Base-by-base conservation (phyloP, 2,113 vertebrate genomes). In the Typhlomys cinereus region DNA sequence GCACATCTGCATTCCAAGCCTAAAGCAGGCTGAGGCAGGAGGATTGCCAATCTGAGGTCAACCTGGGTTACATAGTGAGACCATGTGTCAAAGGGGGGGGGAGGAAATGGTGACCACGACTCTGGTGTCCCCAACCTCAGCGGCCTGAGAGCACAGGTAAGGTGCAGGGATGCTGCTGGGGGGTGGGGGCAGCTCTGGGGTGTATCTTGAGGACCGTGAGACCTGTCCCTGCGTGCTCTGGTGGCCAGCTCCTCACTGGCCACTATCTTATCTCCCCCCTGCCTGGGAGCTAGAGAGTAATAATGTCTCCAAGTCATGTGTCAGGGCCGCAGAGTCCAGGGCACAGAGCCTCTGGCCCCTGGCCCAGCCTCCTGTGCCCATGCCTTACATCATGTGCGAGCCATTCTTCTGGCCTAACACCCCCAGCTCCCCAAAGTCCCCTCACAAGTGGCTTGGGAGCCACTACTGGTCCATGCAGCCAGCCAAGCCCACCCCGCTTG, bases 111-210 rank as follows among this genome's bases (percentile, higher is more conserved):
- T 14, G 14, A 14, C 29, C 46, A 4, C 41, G 48, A 61, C 50
- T 66, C 34, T 2, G 0, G 25, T 18, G 20, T 57, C 54, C 52
- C 36, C 0, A 12, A 1, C 12, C 41, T 80, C 20, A 2, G 57
- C 27, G 20, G 27, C 36, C 46, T 13, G 62, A 82, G 31, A 23
- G 41, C 0, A 36, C 73, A 57, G 15, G 9, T 21, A 52, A 67
- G 20, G 18, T 4, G 0, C 1, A 7, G 1, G 5, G 79, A 15
- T 57, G 41, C 21, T 34, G 2, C 31, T 17, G 13, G 34, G 25
- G 46, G 50, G 17, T 0, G 10, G 39, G 31, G 61, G 39, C 18
- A 5, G 11, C 13, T 21, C 48, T 29, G 18, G 46, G 20, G 57
- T 44, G 57, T 29, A 18, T 50, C 39, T 74, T 11, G 11, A 29